Percentiles rank a stretch among this genome's conserved stretches.
Evolutionary conservation across 2,113 vertebrate species (phyloP).

Genomic region (Copsychus sechellarum): DNA sequence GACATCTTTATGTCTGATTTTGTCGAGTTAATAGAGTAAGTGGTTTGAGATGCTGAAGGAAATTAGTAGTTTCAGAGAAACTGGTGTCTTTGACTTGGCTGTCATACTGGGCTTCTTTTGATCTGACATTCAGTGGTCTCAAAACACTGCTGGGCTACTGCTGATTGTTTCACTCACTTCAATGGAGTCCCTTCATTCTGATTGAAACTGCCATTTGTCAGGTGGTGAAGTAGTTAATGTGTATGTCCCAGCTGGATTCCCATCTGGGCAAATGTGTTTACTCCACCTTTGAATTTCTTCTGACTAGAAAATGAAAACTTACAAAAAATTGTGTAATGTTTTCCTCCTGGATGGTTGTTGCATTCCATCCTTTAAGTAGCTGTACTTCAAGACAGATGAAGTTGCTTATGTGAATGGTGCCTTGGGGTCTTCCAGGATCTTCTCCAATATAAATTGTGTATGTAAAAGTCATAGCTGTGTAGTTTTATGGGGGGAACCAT

Average conservation of each 20-base stretch:
- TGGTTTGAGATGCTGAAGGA: not conserved
- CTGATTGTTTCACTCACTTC: not conserved
- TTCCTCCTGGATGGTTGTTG: not conserved
- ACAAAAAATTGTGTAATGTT: not conserved
- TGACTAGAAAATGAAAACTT: not conserved
- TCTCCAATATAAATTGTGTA: slow-evolving; percentile 16
- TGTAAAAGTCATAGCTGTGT: not conserved
- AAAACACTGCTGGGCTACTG: not conserved
- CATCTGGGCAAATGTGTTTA: not conserved
- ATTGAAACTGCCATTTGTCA: not conserved
- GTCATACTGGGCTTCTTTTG: not conserved
- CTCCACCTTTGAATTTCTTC: not conserved
- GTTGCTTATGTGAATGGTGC: not conserved
- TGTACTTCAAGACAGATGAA: slow-evolving; percentile 8
- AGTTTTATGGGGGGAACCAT: not conserved
- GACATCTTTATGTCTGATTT: not conserved
- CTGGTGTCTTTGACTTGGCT: not conserved
- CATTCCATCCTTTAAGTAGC: not conserved
- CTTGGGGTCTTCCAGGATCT: slow-evolving; percentile 20
- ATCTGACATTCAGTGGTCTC: not conserved
- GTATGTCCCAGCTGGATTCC: not conserved
- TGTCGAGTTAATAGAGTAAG: not conserved
- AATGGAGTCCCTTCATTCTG: not conserved
- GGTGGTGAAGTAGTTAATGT: not conserved
- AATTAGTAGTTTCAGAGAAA: not conserved